phyloP scores from a whole-genome alignment of 2,888 invertebrate genomes.

The Drosophila neutralis region DNA sequence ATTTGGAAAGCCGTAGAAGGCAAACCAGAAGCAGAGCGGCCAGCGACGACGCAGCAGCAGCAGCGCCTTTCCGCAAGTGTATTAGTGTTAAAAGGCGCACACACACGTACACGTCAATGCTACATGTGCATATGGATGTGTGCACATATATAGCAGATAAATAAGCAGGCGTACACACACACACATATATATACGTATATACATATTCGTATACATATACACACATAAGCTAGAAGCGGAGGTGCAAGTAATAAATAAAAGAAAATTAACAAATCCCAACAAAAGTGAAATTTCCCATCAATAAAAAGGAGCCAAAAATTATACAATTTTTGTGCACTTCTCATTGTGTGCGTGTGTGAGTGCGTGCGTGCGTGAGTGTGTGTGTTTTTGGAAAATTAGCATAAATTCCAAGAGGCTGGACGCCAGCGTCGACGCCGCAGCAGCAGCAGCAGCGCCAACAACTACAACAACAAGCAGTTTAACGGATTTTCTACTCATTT shows the following conservation, averaged over 20 bases:
- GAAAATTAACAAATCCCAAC: conserved; percentile 51
- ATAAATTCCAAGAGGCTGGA: conserved; percentile 68
- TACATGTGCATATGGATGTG: conserved; percentile 17
- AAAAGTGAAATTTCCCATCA: conserved; percentile 66
- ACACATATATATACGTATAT: conserved; percentile 23
- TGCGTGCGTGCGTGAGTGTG: conserved; percentile 24
- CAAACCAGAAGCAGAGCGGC: conserved; percentile 49
- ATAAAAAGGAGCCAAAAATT: conserved; percentile 37
- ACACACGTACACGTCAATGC: conserved; percentile 25
- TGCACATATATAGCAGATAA: conserved; percentile 43
- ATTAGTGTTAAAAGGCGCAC: conserved; percentile 63
- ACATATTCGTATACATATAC: conserved; percentile 20
- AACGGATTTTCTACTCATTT: conserved; percentile 70
- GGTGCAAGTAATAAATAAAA: conserved; percentile 44
- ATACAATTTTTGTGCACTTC: conserved; percentile 55
- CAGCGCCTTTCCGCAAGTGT: conserved; percentile 68
- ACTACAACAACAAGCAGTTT: conserved; percentile 45
- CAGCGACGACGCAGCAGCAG: conserved; percentile 51
- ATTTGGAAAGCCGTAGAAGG: conserved; percentile 62
- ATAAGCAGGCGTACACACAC: conserved; percentile 41
- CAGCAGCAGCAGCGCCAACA: conserved; percentile 40
- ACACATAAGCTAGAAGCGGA: conserved; percentile 31
- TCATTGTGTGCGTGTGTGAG: conserved; percentile 20
- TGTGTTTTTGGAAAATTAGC: conserved; percentile 52
- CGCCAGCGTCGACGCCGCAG: conserved; percentile 36